Percentiles rank a stretch among this genome's conserved stretches.
phyloP scores from a whole-genome alignment of 1,140 invertebrate genomes.

The Wiebesia pumilae region DNA sequence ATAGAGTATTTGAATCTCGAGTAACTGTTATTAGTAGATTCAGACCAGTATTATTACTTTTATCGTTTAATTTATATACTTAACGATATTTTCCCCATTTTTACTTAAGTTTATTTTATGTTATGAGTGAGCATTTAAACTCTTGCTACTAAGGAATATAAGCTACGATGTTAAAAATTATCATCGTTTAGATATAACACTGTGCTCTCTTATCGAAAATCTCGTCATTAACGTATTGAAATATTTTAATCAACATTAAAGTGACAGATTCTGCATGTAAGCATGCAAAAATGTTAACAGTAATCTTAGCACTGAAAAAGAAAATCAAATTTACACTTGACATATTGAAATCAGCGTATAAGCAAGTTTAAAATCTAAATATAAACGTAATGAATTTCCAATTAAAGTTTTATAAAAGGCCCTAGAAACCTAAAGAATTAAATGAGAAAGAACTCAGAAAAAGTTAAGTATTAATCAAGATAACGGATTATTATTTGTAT shows the following conservation, averaged over 20 bases:
- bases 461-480: background rate
- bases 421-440: background rate
- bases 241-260: background rate
- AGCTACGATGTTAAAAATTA: background rate
- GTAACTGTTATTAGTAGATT: background rate
- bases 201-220: background rate
- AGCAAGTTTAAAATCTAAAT: too few species aligned
- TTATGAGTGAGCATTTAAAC: background rate
- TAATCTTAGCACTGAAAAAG: background rate
- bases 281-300: background rate
- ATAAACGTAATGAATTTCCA: too few species aligned
- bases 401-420: background rate
- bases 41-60: background rate
- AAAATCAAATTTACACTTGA: background rate
- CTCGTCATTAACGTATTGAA: background rate
- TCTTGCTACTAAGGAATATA: background rate
- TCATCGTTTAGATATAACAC: conserved; percentile 17
- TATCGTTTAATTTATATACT: background rate
- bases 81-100: background rate
- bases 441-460: background rate
- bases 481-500: background rate
- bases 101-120: background rate
- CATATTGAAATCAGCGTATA: background rate
- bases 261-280: background rate
- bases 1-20: background rate